Conservation (phyloP, 2,113 vertebrate genomes). For the Tretioscincus oriximinensis region DNA sequence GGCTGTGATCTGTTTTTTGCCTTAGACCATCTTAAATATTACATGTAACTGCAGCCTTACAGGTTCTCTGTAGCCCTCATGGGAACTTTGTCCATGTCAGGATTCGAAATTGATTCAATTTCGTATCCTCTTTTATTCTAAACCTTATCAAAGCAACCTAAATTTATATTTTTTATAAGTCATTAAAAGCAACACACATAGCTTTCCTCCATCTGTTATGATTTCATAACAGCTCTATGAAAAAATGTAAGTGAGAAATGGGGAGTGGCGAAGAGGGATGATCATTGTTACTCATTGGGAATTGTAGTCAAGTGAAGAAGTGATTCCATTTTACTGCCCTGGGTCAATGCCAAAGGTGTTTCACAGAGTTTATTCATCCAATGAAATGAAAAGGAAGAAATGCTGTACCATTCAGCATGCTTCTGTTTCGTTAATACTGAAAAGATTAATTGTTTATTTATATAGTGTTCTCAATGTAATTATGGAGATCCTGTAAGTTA, state of each 20-base stretch:
- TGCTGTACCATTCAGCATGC: too few relatives aligned
- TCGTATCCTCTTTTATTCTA: too few relatives aligned
- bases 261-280: not conserved
- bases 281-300: not conserved
- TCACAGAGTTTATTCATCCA: not conserved
- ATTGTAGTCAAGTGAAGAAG: not conserved
- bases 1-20: too few relatives aligned
- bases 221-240: not conserved
- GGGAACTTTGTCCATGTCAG: too few relatives aligned
- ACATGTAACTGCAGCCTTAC: too few relatives aligned
- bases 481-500: too few relatives aligned
- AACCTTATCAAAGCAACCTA: too few relatives aligned
- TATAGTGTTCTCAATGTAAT: too few relatives aligned
- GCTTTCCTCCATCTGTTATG: not conserved
- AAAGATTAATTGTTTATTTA: not conserved
- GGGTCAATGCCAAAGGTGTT: not conserved
- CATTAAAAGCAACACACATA: not conserved
- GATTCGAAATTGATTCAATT: too few relatives aligned
- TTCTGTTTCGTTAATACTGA: not conserved
- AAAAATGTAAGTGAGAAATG: not conserved
- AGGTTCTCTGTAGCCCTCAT: too few relatives aligned
- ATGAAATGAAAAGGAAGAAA: not conserved
- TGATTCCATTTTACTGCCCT: not conserved
- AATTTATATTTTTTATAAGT: not conserved
- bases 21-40: too few relatives aligned